Conservation (phyloP, 1,140 invertebrate species). For the Drosophila bipectinata region DNA sequence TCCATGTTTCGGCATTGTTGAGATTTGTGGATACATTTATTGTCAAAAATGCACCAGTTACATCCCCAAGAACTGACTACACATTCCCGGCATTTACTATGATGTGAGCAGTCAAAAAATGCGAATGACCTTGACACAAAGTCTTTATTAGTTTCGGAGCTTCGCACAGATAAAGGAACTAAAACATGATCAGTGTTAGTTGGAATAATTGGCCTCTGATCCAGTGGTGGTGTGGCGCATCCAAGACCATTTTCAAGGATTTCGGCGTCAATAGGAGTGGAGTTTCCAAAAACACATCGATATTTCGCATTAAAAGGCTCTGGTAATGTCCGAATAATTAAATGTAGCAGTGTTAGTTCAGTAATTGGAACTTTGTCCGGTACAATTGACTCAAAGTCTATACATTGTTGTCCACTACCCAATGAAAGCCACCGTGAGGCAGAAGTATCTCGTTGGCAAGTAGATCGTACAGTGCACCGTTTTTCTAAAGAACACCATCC, state of each 20-base stretch:
- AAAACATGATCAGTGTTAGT: conserved; percentile 93
- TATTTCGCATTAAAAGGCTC: conserved; percentile 96
- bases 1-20: conserved; percentile 90
- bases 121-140: conserved; percentile 97
- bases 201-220: conserved; percentile 91
- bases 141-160: conserved; percentile 94
- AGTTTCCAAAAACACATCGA: conserved; percentile 95
- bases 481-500: conserved; percentile 99
- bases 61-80: conserved; percentile 95
- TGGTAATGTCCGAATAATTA: conserved; percentile 95
- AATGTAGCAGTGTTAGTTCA: conserved; percentile 92
- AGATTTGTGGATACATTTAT: conserved; percentile 95
- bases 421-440: conserved; percentile 96
- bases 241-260: conserved; percentile 92
- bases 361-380: conserved; percentile 95
- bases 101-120: conserved; percentile 96
- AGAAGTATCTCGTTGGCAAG: conserved; percentile 95
- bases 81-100: conserved; percentile 93
- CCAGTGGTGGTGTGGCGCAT: conserved; percentile 92
- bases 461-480: conserved; percentile 93
- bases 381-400: conserved; percentile 96
- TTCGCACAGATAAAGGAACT: conserved; percentile 95
- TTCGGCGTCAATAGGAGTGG: conserved; percentile 93
- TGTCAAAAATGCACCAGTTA: conserved; percentile 98
- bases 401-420: conserved; percentile 96